These are phyloP conservation scores for Caenorhabditis sp. DNA, from an alignment of 2,888 invertebrate species.

Conservation along the genomic window DNA sequence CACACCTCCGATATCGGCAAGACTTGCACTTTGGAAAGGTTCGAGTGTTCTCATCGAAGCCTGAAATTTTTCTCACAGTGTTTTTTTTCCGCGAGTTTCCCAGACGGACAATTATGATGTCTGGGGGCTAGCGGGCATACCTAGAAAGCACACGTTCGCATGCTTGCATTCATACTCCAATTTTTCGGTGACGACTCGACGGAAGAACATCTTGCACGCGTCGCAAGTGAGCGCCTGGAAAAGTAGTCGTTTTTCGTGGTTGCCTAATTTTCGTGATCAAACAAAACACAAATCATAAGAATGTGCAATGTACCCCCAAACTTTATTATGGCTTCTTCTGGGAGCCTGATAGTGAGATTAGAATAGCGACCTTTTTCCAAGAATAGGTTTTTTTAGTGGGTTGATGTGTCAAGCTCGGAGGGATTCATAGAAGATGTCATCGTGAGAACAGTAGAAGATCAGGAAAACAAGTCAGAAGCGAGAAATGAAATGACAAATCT, in stretches of 20 bases:
- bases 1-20: conserved; percentile 19
- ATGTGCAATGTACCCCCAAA: neutral
- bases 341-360: too few relatives aligned
- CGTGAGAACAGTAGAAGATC: neutral
- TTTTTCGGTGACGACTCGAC: conserved; percentile 30
- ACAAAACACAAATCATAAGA: neutral
- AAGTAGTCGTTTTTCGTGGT: neutral
- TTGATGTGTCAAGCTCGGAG: too few relatives aligned
- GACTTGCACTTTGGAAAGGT: conserved; percentile 32
- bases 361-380: too few relatives aligned
- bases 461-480: conserved; percentile 1
- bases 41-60: neutral
- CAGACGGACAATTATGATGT: neutral
- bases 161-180: conserved; percentile 15
- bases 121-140: neutral
- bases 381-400: too few relatives aligned
- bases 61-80: conserved; percentile 21
- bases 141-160: conserved; percentile 6
- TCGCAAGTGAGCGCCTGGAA: conserved; percentile 45
- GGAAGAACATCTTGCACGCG: conserved; percentile 53
- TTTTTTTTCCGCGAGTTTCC: too few relatives aligned
- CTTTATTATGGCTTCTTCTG: neutral
- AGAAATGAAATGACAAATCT: neutral
- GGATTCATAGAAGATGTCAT: neutral
- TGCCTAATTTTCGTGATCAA: too few relatives aligned